Evolutionary conservation across 2,113 vertebrate genomes (phyloP).

Genomic region (Guaruba guarouba): DNA sequence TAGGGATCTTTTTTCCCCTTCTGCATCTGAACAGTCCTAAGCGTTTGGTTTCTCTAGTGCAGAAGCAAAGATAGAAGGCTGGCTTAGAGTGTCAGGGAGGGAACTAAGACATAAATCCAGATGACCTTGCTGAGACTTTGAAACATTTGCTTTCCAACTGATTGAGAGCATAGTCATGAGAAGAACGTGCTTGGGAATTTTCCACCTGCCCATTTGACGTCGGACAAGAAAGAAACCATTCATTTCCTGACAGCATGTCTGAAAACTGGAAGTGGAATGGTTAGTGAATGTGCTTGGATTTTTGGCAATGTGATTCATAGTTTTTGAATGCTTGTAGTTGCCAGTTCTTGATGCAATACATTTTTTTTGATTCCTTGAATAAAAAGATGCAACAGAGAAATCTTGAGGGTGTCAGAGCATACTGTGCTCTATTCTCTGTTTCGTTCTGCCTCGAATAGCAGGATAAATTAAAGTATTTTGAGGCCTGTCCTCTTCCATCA

Average conservation of each 20-base stretch:
- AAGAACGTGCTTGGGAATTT: conserved; percentile 33
- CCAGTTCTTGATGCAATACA: neutral
- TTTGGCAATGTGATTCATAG: conserved; percentile 25
- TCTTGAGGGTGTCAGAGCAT: neutral
- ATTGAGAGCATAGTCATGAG: neutral
- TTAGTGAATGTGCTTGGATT: conserved; percentile 22
- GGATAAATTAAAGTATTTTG: neutral
- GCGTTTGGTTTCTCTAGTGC: neutral
- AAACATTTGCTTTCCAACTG: conserved; percentile 13
- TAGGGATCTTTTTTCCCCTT: neutral
- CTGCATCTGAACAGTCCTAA: neutral
- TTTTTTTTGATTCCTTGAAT: neutral
- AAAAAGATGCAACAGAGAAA: neutral
- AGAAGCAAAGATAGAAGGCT: neutral
- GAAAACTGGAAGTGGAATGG: conserved; percentile 28
- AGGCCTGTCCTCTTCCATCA: neutral
- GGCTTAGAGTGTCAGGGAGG: neutral
- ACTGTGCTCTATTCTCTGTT: neutral
- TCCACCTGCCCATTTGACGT: conserved; percentile 31
- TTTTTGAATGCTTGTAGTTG: conserved; percentile 17
- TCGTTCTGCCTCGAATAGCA: neutral
- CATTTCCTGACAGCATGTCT: conserved; percentile 16
- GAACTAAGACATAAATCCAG: neutral
- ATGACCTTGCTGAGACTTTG: neutral
- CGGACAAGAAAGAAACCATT: conserved; percentile 21